Evolutionary conservation across 1,140 invertebrate genomes (phyloP), one percentile per base, ranked within the genome.

Genomic region (Drosophila neocordata): DNA sequence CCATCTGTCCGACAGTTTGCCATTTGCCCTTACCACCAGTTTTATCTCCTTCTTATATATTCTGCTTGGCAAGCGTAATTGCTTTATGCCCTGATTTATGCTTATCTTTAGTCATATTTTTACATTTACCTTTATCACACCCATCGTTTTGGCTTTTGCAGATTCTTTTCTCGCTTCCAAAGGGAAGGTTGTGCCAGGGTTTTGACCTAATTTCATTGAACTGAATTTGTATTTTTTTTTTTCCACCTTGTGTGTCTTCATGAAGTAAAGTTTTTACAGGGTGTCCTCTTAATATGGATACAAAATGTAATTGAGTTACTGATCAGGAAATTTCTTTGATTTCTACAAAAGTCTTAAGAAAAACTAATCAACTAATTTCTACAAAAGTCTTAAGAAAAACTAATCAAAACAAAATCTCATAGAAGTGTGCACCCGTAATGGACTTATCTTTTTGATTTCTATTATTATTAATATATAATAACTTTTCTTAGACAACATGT

Each of bases 81-180:
- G 74, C 78, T 72, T 82, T 87, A 87, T 85, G 55, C 74, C 38
- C 74, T 85, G 82, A 85, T 85, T 85, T 85, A 85, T 85, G 82
- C 71, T 85, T 87, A 85, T 85, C 82, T 85, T 76, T 62, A 87
- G 82, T 82, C 67, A 85, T 85, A 78, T 87, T 85, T 87, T 78
- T 78, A 87, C 82, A 78, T 87, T 87, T 82, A 82, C 82, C 83
- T 87, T 81, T 82, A 87, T 74, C 67, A 65, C 60, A 78, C 69
- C 41, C 70, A 41, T 27, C 57, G 57, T 48, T 24, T 67, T 61
- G 51, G 44, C 34, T 15, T 53, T 8, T 41, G 51, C 7, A 52
- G 11, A 48, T 44, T 44, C 41, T 44, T 44, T 44, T 44, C 41
- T 44, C 41, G 6, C 41, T 6, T 9, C 13, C 5, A 24, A 11